These are phyloP conservation scores for Dolichomitus sp. DNA, from an alignment of 2,888 invertebrate genomes.

Conservation along the genomic window DNA sequence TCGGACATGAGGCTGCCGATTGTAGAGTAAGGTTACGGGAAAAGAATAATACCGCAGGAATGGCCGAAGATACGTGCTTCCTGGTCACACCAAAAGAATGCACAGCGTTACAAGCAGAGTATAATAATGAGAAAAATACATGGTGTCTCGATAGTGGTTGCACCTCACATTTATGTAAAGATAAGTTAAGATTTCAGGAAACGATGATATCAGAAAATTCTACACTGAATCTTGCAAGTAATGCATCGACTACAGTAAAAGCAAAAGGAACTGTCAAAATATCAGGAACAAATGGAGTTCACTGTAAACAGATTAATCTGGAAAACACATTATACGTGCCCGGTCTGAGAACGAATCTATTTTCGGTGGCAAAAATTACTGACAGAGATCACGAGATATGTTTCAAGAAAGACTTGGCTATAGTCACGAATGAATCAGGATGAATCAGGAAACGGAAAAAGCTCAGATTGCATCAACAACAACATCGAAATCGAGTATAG, in stretches of 20 bases:
- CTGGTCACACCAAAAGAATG: not conserved
- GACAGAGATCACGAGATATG: conserved; percentile 53
- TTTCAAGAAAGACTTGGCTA: conserved; percentile 56
- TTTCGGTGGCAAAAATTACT: conserved; percentile 69
- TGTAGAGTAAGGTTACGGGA: not conserved
- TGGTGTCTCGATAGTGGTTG: conserved; percentile 59
- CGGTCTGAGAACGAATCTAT: conserved; percentile 66
- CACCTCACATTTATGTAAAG: conserved; percentile 39
- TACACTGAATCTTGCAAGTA: not conserved
- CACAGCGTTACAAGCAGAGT: not conserved
- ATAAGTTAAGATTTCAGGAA: conserved; percentile 7
- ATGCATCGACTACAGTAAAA: not conserved
- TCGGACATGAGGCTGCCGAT: conserved; percentile 23
- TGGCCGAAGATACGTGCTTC: not conserved
- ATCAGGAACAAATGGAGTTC: not conserved
- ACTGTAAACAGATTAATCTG: not conserved
- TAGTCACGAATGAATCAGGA: conserved; percentile 43
- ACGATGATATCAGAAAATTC: conserved; percentile 3
- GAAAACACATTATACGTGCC: conserved; percentile 65
- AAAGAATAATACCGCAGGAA: not conserved
- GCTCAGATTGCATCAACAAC: not conserved
- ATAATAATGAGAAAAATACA: not conserved
- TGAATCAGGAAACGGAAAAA: not conserved
- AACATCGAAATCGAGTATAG: not conserved
- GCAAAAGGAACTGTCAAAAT: conserved; percentile 20